These are phyloP conservation scores for Sebastes diaconus DNA, from an alignment of 2,797 vertebrate species.

Conservation along the genomic window DNA sequence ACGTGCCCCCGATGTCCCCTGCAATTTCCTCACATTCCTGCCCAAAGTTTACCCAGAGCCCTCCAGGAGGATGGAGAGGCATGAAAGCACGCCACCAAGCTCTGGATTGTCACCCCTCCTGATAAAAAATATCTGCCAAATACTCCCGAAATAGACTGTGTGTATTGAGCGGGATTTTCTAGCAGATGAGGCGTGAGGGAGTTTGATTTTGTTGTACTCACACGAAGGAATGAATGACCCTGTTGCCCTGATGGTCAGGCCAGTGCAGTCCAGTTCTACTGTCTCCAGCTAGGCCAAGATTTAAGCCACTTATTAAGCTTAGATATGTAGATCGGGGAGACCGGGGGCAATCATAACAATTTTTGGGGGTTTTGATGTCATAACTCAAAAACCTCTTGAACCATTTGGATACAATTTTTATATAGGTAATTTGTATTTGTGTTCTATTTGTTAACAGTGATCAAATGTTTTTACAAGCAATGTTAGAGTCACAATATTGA, in stretches of 20 bases:
- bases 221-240: conserved; percentile 35
- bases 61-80: conserved; percentile 33
- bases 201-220: conserved; percentile 35
- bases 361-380: no score
- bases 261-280: neutral
- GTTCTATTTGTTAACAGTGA: no score
- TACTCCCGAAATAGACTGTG: conserved; percentile 58
- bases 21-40: conserved; percentile 63
- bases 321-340: neutral
- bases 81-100: conserved; percentile 47
- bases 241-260: neutral
- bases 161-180: conserved; percentile 42
- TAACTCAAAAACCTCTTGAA: no score
- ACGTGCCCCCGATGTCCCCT: conserved; percentile 30
- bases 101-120: conserved; percentile 3
- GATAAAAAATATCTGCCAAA: conserved; percentile 59
- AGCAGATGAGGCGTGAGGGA: conserved; percentile 52
- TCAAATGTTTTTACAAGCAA: no score
- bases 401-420: no score
- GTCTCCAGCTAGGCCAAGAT: neutral
- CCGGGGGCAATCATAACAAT: no score
- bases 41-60: conserved; percentile 54
- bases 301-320: neutral
- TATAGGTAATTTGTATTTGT: no score
- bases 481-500: no score